Evolutionary conservation across 2,888 invertebrate genomes (phyloP).

Genomic region (Clusia tigrina): DNA sequence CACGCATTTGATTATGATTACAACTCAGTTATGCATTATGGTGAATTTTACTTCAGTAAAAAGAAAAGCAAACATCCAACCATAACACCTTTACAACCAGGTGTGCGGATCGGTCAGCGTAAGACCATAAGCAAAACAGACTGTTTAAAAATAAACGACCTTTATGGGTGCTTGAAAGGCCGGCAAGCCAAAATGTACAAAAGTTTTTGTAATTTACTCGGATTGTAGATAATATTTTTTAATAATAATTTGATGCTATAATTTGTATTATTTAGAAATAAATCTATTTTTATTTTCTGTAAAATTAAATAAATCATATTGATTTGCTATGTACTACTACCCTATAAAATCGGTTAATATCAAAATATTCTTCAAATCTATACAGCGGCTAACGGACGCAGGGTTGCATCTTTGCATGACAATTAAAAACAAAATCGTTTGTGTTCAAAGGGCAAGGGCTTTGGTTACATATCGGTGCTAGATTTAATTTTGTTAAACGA

Average conservation of each 20-base stretch:
- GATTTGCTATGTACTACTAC: constrained; percentile 44
- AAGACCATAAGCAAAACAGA: constrained; percentile 72
- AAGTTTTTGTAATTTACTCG: constrained; percentile 57
- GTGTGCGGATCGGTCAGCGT: constrained; percentile 70
- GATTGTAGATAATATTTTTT: constrained; percentile 42
- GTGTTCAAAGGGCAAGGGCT: too few species aligned
- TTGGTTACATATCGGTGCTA: too few species aligned
- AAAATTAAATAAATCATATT: constrained; percentile 52
- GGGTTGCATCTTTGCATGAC: too few species aligned
- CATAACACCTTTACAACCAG: constrained; percentile 69
- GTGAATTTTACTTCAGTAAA: constrained; percentile 72
- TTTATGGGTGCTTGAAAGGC: constrained; percentile 69
- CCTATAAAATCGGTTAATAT: too few species aligned
- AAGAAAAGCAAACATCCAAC: constrained; percentile 69
- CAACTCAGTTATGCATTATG: constrained; percentile 83
- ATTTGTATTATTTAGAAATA: constrained; percentile 2
- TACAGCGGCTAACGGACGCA: too few species aligned
- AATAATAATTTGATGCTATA: not conserved
- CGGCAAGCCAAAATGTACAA: constrained; percentile 59
- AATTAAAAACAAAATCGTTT: too few species aligned
- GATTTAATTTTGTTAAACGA: too few species aligned
- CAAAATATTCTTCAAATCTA: too few species aligned
- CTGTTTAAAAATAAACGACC: constrained; percentile 73
- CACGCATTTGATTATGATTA: constrained; percentile 79
- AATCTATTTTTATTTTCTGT: constrained; percentile 10